A percentile compares a stretch with the other conserved stretches of the same genome.
phyloP scores from a whole-genome alignment of 2,888 invertebrate genomes.

The Tupiocoris notatus region DNA sequence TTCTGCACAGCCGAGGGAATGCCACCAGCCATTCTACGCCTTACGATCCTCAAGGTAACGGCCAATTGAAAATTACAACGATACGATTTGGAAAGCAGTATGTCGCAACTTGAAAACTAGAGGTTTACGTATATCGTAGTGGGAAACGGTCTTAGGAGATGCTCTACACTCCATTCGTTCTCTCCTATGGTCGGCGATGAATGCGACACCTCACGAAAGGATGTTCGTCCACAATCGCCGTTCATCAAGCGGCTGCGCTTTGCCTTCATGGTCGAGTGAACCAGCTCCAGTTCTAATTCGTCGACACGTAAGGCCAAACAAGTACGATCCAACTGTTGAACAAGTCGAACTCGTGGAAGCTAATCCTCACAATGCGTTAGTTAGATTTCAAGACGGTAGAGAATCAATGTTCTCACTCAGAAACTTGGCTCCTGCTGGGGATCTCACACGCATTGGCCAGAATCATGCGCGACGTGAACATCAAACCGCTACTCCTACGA shows the following conservation, averaged over 20 bases:
- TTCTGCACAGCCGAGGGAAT: constrained; percentile 38
- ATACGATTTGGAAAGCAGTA: constrained; percentile 36
- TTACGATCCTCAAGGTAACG: constrained; percentile 41
- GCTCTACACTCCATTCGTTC: constrained; percentile 47
- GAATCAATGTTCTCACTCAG: constrained; percentile 45
- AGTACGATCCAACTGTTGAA: constrained; percentile 48
- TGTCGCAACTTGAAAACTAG: constrained; percentile 7
- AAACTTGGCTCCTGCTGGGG: constrained; percentile 44
- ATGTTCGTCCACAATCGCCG: constrained; percentile 38
- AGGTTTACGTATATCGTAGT: constrained; percentile 12
- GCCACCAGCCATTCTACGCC: constrained; percentile 20
- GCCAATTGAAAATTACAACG: constrained; percentile 36
- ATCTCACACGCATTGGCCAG: constrained; percentile 10
- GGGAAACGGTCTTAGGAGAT: constrained; percentile 42
- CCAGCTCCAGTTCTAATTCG: constrained; percentile 28
- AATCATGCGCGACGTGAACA: too few relatives aligned
- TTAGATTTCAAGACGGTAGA: constrained; percentile 33
- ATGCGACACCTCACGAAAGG: constrained; percentile 46
- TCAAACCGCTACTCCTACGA: too few relatives aligned
- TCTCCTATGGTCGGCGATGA: constrained; percentile 47
- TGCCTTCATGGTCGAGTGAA: constrained; percentile 18
- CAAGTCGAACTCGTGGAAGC: constrained; percentile 47
- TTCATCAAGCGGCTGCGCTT: background rate
- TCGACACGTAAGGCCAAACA: constrained; percentile 14
- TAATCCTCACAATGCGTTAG: constrained; percentile 30